Percentiles rank a stretch among this genome's conserved stretches.
Conservation (phyloP, 1,140 invertebrate genomes). For the Drosophila bocqueti region DNA sequence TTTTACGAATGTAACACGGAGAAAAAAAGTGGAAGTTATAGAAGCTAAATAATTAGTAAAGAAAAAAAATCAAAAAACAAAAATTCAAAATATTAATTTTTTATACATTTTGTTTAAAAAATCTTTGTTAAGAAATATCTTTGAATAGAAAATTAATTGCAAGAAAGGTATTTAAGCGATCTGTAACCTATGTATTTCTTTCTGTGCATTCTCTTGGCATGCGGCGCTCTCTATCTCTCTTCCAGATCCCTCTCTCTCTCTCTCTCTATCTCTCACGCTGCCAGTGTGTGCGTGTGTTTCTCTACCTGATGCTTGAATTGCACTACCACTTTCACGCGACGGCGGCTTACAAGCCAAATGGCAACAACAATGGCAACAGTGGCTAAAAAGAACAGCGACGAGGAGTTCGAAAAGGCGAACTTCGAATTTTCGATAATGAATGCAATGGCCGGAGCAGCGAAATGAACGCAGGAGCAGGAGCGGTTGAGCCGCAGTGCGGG, state of each 20-base stretch:
- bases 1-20: constrained; percentile 56
- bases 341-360: constrained; percentile 49
- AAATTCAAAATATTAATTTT: too few species aligned
- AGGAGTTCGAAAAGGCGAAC: constrained; percentile 36
- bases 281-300: constrained; percentile 38
- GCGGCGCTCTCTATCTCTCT: constrained; percentile 26
- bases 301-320: constrained; percentile 64
- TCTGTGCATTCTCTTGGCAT: constrained; percentile 31
- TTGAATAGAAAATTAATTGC: background rate
- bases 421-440: constrained; percentile 77
- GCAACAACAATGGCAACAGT: constrained; percentile 49
- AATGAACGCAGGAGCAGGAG: constrained; percentile 66
- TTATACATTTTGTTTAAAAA: too few species aligned
- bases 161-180: background rate
- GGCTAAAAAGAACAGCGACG: constrained; percentile 40
- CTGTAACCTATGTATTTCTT: constrained; percentile 10
- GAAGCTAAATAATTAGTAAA: background rate
- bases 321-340: constrained; percentile 75
- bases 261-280: background rate
- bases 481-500: constrained; percentile 47
- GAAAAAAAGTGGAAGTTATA: background rate
- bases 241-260: background rate
- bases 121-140: too few species aligned
- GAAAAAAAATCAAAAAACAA: too few species aligned
- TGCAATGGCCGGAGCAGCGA: constrained; percentile 55